Evolutionary conservation across 2,888 invertebrate species (phyloP), one percentile per base, ranked within the genome.

Genomic region (Strigamia transsilvanica): DNA sequence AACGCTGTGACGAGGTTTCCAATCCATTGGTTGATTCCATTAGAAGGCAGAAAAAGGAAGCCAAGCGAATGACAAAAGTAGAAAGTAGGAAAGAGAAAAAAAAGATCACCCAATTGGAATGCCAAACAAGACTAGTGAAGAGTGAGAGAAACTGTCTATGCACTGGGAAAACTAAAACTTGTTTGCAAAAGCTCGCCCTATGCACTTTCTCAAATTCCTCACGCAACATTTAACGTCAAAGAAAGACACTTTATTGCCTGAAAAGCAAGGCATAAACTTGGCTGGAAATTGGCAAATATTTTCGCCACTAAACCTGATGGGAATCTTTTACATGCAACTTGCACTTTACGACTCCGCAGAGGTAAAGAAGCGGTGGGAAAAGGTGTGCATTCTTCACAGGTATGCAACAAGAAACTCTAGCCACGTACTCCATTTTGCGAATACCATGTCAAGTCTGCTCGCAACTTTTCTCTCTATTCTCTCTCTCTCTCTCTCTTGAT

Each of bases 81-180:
- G 56, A 56, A 56, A 56, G 56, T 56, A 56, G 56, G 56, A 56
- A 56, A 4, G 1, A 13, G 46, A 13, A 46, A 56, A 56, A 56
- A 56, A 56, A 56, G 18, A 56, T 56, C 56, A 56, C 18, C 18
- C 56, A 56, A 56, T 56, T 56, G 56, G 56, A 56, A 56, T 56
- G 56, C 56, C 56, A 56, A 56, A 56, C 56, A 56, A 56, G 56
- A 56, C 56, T 56, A 56, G 56, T 56, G 56, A 56, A 56, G 56
- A 56, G 56, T 56, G 56, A 56, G 56, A 56, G 56, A 56, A 56
- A 56, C 56, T 15, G 56, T 56, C 56, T 56, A 56, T 56, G 56
- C 56, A 56, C 56, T 56, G 56, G 56, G 56, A 56, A 56, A 56
- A 56, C 56, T 56, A 56, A 56, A 56, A 56, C 56, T 56, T 56